Conservation (phyloP, 2,797 vertebrate species). For the Helarctos malayanus region DNA sequence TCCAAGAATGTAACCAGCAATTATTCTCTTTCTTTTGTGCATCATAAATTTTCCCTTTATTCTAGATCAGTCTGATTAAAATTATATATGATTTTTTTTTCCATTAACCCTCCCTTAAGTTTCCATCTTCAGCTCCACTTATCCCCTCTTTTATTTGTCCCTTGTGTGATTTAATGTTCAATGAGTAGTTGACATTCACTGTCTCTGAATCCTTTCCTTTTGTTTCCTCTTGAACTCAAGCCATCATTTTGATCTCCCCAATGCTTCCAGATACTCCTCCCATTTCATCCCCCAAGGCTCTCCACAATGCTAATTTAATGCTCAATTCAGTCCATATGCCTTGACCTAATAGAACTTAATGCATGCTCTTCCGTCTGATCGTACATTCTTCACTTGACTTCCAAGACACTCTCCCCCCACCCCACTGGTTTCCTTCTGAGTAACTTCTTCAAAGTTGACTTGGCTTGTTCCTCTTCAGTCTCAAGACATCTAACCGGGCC, state of each 20-base stretch:
- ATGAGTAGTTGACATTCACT: neutral
- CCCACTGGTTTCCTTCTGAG: neutral
- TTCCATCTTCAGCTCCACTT: neutral
- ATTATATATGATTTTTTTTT: neutral
- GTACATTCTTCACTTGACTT: neutral
- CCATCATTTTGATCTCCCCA: neutral
- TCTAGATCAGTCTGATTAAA: slow-evolving; percentile 23
- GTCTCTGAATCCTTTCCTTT: neutral
- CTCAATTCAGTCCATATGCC: neutral
- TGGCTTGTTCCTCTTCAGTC: neutral
- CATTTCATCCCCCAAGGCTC: neutral
- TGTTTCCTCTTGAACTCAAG: neutral
- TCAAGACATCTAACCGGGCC: neutral
- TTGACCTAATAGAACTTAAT: neutral
- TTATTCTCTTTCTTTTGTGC: slow-evolving; percentile 14
- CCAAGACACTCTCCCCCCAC: neutral
- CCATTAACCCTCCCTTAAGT: neutral
- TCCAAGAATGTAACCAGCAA: neutral
- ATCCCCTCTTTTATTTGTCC: neutral
- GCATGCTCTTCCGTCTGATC: neutral
- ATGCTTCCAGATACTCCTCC: neutral
- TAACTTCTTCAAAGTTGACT: neutral
- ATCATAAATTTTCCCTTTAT: slow-evolving; percentile 32
- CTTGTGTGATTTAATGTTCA: slow-evolving; percentile 13
- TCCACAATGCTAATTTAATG: neutral